A percentile compares a stretch with the other conserved stretches of the same genome.
These are phyloP conservation scores for Eubasilissa regina DNA, from an alignment of 1,140 invertebrate species.

Conservation along the genomic window DNA sequence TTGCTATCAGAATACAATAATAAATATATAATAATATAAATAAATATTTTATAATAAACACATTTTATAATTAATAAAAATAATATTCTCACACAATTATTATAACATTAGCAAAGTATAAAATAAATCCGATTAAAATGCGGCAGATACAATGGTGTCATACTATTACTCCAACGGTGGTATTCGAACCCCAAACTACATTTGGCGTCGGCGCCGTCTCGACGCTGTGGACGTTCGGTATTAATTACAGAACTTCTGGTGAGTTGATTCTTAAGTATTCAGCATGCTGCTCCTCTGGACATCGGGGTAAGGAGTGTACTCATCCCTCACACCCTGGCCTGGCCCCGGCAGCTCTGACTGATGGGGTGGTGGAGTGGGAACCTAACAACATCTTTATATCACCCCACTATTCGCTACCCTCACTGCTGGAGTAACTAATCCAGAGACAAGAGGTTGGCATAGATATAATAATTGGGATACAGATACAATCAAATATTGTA, in stretches of 20 bases:
- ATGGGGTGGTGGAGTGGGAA: neutral
- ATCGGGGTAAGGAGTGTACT: constrained; percentile 5
- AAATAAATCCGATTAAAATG: too few relatives aligned
- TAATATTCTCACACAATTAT: too few relatives aligned
- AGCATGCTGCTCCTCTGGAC: constrained; percentile 28
- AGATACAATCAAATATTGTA: neutral
- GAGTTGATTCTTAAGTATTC: constrained; percentile 57
- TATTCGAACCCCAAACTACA: constrained; percentile 17
- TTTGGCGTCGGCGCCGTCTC: constrained; percentile 2
- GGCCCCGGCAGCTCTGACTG: neutral
- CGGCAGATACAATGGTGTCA: too few relatives aligned
- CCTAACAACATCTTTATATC: too few relatives aligned
- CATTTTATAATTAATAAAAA: too few relatives aligned
- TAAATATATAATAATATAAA: too few relatives aligned
- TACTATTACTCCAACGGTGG: neutral
- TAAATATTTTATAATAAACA: too few relatives aligned
- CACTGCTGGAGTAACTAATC: too few relatives aligned
- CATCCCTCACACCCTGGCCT: too few relatives aligned
- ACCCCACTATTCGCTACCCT: too few relatives aligned
- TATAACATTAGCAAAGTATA: too few relatives aligned
- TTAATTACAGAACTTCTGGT: constrained; percentile 55
- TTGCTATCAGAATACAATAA: too few relatives aligned
- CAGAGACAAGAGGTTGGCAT: neutral
- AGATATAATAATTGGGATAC: constrained; percentile 13
- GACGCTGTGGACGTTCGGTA: constrained; percentile 48